Percentiles rank a stretch among this genome's conserved stretches.
Conservation (phyloP, 2,797 vertebrate genomes). For the Acestrorhynchus altus region DNA sequence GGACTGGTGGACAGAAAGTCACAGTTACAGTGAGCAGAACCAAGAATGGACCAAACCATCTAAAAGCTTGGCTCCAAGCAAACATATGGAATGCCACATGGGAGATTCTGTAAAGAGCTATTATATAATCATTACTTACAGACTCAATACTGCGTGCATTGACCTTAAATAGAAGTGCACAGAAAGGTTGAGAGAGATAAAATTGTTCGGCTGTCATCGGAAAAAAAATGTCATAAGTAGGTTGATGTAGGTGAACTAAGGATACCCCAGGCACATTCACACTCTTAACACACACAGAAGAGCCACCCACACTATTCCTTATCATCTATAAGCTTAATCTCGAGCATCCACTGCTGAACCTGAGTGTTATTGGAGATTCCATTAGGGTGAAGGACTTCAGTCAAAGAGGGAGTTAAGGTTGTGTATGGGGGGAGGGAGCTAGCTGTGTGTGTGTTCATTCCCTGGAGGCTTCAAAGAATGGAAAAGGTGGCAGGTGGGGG, state of each 20-base stretch:
- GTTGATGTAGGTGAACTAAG: neutral
- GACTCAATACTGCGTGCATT: neutral
- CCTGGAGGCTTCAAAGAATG: conserved; percentile 3
- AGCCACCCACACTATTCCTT: neutral
- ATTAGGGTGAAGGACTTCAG: conserved; percentile 14
- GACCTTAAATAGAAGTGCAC: conserved; percentile 4
- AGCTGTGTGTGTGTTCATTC: neutral
- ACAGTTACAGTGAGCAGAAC: neutral
- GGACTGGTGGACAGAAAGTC: too few relatives aligned
- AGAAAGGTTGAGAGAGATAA: neutral
- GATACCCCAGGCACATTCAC: too few relatives aligned
- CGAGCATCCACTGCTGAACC: neutral
- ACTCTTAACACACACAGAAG: neutral
- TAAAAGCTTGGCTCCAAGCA: neutral
- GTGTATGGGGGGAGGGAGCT: neutral
- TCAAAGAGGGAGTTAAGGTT: neutral
- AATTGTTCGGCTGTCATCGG: neutral
- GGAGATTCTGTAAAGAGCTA: neutral
- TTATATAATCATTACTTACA: neutral
- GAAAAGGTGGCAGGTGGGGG: conserved; percentile 1
- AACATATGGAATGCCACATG: neutral
- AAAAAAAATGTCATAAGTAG: neutral
- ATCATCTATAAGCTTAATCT: neutral
- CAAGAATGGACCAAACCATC: neutral
- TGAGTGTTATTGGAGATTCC: conserved; percentile 14